Percentiles rank a stretch among this genome's conserved stretches.
Evolutionary conservation across 2,113 vertebrate species (phyloP).

Genomic region (Sisor rabdophorus): DNA sequence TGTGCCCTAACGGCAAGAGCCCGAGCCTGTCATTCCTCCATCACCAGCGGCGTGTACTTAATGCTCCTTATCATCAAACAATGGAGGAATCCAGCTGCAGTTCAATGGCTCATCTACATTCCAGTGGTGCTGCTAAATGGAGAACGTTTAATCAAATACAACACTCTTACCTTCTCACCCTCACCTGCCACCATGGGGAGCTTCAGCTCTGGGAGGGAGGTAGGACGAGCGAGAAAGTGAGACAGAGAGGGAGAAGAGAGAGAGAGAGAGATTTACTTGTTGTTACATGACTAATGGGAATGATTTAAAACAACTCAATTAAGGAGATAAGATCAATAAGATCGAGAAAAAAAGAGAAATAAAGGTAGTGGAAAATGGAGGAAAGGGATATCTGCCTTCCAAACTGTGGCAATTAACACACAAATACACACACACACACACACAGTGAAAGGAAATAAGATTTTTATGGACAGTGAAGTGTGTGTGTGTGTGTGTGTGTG

Average conservation of each 20-base stretch:
- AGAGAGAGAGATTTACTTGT: neutral
- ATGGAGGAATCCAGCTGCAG: slow-evolving; percentile 34
- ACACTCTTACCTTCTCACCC: slow-evolving; percentile 33
- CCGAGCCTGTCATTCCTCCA: neutral
- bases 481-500: neutral
- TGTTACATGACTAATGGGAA: neutral
- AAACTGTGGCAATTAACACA: neutral
- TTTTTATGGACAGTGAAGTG: neutral
- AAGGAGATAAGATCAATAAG: neutral
- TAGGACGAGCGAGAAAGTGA: slow-evolving; percentile 1
- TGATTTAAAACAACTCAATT: neutral
- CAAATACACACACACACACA: neutral
- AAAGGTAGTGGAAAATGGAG: neutral
- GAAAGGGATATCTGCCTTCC: neutral
- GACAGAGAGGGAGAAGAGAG: neutral
- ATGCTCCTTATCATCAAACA: slow-evolving; percentile 45
- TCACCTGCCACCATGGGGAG: slow-evolving; percentile 10
- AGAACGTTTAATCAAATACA: slow-evolving; percentile 47
- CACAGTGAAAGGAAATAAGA: neutral
- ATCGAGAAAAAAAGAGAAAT: neutral
- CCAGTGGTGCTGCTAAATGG: slow-evolving; percentile 22
- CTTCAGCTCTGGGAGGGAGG: slow-evolving; percentile 20
- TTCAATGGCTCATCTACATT: slow-evolving; percentile 44
- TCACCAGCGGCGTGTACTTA: slow-evolving; percentile 1
- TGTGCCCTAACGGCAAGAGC: slow-evolving; percentile 2